Conservation (phyloP, 2,888 invertebrate genomes). For the Ormyrus pomaceus region DNA sequence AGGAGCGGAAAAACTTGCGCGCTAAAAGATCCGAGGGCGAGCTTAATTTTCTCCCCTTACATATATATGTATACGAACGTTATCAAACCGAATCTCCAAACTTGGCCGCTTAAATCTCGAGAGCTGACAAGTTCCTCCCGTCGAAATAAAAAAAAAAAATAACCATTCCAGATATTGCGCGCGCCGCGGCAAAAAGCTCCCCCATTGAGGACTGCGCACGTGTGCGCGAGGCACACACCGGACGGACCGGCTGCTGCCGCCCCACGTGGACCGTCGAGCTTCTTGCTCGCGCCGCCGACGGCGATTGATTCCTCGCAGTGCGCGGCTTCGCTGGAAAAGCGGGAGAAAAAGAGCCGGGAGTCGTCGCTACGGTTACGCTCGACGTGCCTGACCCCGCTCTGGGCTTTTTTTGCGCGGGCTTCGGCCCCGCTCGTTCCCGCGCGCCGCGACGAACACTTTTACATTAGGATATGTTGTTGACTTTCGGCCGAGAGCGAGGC, state of each 20-base stretch:
- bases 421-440: neutral
- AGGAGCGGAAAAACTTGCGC: too few relatives aligned
- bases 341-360: neutral
- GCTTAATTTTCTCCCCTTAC: too few relatives aligned
- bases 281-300: neutral
- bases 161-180: too few relatives aligned
- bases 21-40: too few relatives aligned
- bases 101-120: too few relatives aligned
- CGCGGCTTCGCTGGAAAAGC: slow-evolving; percentile 4
- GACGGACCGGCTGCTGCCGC: neutral
- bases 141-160: too few relatives aligned
- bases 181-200: too few relatives aligned
- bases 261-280: slow-evolving; percentile 19
- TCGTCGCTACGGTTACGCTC: neutral
- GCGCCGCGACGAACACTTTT: neutral
- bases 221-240: neutral
- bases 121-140: too few relatives aligned
- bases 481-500: neutral
- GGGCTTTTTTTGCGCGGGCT: neutral
- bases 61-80: too few relatives aligned
- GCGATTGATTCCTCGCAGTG: slow-evolving; percentile 40
- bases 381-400: neutral
- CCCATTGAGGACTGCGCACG: too few relatives aligned
- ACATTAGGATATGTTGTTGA: neutral
- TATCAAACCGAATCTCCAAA: too few relatives aligned